A percentile compares a stretch with the other conserved stretches of the same genome.
phyloP scores from a whole-genome alignment of 2,797 vertebrate genomes.

The Crenuchus spilurus region DNA sequence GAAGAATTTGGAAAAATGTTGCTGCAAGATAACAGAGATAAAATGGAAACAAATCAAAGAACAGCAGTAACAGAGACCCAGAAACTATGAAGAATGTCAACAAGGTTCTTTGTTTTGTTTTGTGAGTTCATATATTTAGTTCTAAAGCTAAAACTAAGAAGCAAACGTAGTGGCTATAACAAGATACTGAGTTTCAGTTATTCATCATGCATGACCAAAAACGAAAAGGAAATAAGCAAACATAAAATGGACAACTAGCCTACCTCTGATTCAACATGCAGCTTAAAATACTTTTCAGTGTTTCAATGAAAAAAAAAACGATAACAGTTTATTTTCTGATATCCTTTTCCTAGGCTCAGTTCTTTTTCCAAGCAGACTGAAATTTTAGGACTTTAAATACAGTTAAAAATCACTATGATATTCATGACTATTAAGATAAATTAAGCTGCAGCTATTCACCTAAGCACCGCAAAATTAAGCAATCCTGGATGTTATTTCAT shows the following conservation, averaged over 20 bases:
- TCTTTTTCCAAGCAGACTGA: too few relatives aligned
- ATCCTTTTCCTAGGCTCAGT: too few relatives aligned
- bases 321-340: too few relatives aligned
- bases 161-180: conserved; percentile 21
- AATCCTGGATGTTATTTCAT: too few relatives aligned
- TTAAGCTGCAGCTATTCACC: too few relatives aligned
- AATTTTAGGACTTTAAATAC: too few relatives aligned
- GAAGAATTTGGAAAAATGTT: conserved; percentile 67
- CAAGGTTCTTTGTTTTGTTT: conserved; percentile 22
- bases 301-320: too few relatives aligned
- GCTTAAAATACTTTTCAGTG: conserved; percentile 45
- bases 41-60: conserved; percentile 62
- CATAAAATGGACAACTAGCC: conserved; percentile 64
- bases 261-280: conserved; percentile 6
- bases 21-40: conserved; percentile 66
- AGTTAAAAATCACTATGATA: too few relatives aligned
- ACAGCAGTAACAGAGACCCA: conserved; percentile 55
- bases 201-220: conserved; percentile 75
- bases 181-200: conserved; percentile 25
- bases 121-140: conserved; percentile 17
- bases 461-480: too few relatives aligned
- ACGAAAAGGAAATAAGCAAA: conserved; percentile 44
- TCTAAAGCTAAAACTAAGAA: conserved; percentile 4
- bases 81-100: conserved; percentile 50
- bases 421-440: too few relatives aligned